Evolutionary conservation across 2,888 invertebrate genomes (phyloP), one percentile per base, ranked within the genome.

Genomic region (Diadromus collaris): DNA sequence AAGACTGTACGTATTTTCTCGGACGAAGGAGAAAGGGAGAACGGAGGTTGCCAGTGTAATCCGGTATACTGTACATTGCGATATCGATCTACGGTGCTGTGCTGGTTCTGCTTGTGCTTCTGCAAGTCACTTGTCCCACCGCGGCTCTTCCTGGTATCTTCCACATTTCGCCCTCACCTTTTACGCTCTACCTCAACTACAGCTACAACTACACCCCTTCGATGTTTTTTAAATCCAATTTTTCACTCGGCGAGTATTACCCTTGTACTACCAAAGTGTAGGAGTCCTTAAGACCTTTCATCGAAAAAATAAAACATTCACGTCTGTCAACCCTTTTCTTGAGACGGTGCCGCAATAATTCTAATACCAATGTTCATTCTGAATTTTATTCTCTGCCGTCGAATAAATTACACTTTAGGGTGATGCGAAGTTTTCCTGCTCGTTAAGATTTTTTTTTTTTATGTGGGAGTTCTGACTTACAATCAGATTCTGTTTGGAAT

Each of bases 171-270:
- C 64, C 70, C 64, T 51, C 70, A 38, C 71, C 67, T 75, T 63
- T 72, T 64, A 21, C 38, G 27, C 58, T 64, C 68, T 19, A 56
- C 70, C 10, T 32, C 60, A 54, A 56, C 75, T 76, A 68, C 68
- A 76, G 21, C 21, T 24, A 13, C 41, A n/a, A n/a, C n/a, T n/a
- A 41, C 54, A 29, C 72, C 68, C 64, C 79, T 68, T 72, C 58
- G 79, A 79, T 79, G 72, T 76, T 46, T 46, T 72, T 68, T 75
- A 76, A 68, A 79, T 79, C 71, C 72, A 64, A 79, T 79, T 79
- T 76, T 68, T 76, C 71, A 67, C 76, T n/a, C 69, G n/a, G 61
- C 54, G 41, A 74, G 64, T 51, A 58, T 51, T 32, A 34, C 58
- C 16, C 60, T 56, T 29, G 24, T 19, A n/a, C 54, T 41, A 38